Percentiles rank a stretch among this genome's conserved stretches.
Evolutionary conservation across 2,888 invertebrate genomes (phyloP).

Genomic region (Drosophila paucipuncta): DNA sequence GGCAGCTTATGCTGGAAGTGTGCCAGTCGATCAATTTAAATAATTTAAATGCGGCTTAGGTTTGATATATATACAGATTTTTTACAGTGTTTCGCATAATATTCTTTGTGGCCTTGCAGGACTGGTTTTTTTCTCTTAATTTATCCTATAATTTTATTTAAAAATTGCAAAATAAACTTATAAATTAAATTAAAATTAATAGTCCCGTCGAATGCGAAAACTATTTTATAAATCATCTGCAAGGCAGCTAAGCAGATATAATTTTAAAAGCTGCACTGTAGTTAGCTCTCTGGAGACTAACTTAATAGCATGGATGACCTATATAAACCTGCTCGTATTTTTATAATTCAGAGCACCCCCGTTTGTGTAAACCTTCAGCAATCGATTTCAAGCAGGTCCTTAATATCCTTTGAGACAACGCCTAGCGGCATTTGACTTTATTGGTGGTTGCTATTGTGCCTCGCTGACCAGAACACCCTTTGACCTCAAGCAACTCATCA

Average conservation of each 20-base stretch:
- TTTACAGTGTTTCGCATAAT: not conserved
- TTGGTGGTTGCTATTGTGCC: constrained; percentile 33
- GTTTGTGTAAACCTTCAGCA: not conserved
- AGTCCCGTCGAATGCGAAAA: not conserved
- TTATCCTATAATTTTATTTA: no score
- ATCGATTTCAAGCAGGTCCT: constrained; percentile 21
- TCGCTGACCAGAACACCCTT: constrained; percentile 34
- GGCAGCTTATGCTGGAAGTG: constrained; percentile 7
- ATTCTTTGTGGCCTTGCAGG: not conserved
- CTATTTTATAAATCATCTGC: not conserved
- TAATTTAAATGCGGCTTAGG: not conserved
- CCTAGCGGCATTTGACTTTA: constrained; percentile 33
- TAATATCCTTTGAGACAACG: constrained; percentile 16
- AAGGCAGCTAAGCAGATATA: not conserved
- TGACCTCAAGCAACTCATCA: constrained; percentile 50
- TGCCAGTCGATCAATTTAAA: constrained; percentile 13
- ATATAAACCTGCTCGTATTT: constrained; percentile 3
- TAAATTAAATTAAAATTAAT: not conserved
- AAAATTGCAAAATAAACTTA: not conserved
- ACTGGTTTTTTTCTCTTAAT: no score
- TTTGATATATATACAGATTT: not conserved
- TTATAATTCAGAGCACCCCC: not conserved
- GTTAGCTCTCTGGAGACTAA: not conserved
- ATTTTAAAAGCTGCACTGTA: not conserved
- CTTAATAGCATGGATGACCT: constrained; percentile 2